phyloP scores from a whole-genome alignment of 2,888 invertebrate genomes.

The Drosophila helvetica region DNA sequence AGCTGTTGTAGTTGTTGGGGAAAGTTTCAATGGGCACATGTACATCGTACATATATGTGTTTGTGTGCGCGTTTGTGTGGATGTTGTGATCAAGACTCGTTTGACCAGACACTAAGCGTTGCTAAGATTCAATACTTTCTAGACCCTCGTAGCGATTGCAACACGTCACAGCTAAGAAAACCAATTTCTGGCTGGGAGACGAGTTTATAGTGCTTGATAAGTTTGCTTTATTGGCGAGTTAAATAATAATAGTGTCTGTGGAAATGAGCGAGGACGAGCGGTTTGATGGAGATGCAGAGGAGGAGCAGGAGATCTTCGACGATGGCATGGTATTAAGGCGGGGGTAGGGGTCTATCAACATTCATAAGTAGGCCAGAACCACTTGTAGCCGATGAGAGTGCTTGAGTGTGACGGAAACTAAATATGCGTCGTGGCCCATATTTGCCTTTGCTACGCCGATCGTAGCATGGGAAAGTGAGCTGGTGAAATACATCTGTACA shows the following conservation, averaged over 20 bases:
- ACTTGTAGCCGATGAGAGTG: background rate
- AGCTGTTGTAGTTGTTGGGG: constrained; percentile 62
- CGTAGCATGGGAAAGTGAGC: constrained; percentile 7
- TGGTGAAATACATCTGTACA: background rate
- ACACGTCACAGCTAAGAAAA: constrained; percentile 65
- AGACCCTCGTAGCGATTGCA: constrained; percentile 66
- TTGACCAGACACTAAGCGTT: constrained; percentile 63
- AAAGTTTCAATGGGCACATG: constrained; percentile 60
- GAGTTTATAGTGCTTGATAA: constrained; percentile 20
- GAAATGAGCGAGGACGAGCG: constrained; percentile 56
- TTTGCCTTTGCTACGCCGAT: constrained; percentile 24
- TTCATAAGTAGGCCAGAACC: background rate
- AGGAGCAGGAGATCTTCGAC: constrained; percentile 71
- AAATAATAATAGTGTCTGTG: background rate
- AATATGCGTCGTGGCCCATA: constrained; percentile 72
- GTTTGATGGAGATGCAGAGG: constrained; percentile 44
- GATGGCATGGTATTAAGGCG: constrained; percentile 61
- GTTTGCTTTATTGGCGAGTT: constrained; percentile 10
- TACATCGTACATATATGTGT: constrained; percentile 13
- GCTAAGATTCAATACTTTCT: constrained; percentile 72
- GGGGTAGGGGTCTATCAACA: background rate
- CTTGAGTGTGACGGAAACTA: constrained; percentile 52
- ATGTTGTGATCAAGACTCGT: constrained; percentile 60
- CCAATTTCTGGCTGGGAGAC: constrained; percentile 6
- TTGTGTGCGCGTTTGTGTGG: constrained; percentile 42